These are phyloP conservation scores for Fregata magnificens DNA, from an alignment of 2,113 vertebrate genomes.

Conservation along the genomic window DNA sequence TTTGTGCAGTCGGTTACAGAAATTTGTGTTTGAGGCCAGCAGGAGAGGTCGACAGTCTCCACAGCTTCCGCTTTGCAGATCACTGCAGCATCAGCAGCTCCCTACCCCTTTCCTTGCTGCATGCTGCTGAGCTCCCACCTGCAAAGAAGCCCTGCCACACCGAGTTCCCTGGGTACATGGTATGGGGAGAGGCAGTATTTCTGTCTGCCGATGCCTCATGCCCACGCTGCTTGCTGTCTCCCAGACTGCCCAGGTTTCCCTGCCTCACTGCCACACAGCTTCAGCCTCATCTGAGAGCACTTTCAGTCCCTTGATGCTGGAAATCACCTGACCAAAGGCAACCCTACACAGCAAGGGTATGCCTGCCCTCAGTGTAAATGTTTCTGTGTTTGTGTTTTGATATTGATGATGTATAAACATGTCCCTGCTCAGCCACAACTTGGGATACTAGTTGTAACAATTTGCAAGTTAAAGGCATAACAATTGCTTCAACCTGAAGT, in stretches of 20 bases:
- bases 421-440: not conserved
- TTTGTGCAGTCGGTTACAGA: not conserved
- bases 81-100: not conserved
- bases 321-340: not conserved
- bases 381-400: not conserved
- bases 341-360: accelerated
- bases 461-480: conserved; percentile 62
- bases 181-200: accelerated
- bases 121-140: not conserved
- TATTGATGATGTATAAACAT: not conserved
- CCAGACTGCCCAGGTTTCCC: not conserved
- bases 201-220: not conserved
- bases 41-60: not conserved
- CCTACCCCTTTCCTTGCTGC: not conserved
- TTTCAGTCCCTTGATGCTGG: accelerated
- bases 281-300: accelerated
- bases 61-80: not conserved
- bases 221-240: not conserved
- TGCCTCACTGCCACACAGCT: no score
- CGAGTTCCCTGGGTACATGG: accelerated
- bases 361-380: not conserved
- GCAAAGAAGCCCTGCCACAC: not conserved
- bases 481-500: conserved; percentile 65
- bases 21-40: not conserved
- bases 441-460: conserved; percentile 53